Evolutionary conservation across 1,140 invertebrate genomes (phyloP).

Genomic region (Musca domestica): DNA sequence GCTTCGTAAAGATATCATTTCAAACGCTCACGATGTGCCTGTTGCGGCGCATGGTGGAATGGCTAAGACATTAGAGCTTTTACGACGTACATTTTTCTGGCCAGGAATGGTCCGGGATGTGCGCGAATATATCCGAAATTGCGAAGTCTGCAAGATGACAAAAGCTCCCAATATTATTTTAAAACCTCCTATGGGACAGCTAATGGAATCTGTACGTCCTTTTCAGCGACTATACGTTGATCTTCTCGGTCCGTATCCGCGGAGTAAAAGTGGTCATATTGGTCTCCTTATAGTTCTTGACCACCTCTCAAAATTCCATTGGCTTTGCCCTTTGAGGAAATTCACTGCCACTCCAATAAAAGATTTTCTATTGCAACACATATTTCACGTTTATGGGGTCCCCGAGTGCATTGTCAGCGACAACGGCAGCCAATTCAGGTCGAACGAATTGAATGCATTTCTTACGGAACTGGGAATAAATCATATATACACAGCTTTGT

Average conservation of each 20-base stretch:
- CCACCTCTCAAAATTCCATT: slow-evolving; percentile 20
- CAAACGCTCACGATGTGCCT: neutral
- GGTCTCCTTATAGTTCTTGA: slow-evolving; percentile 21
- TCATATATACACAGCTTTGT: neutral
- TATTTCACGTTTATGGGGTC: too few species aligned
- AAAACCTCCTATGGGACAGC: slow-evolving; percentile 4
- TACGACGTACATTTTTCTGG: slow-evolving; percentile 13
- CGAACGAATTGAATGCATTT: neutral
- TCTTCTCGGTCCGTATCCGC: slow-evolving; percentile 23
- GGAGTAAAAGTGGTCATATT: slow-evolving; percentile 8
- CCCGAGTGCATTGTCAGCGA: slow-evolving; percentile 10
- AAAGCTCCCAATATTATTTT: slow-evolving; percentile 13
- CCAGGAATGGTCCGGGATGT: slow-evolving; percentile 15
- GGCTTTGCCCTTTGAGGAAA: slow-evolving; percentile 13
- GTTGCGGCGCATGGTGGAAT: slow-evolving; percentile 7
- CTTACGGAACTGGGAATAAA: neutral
- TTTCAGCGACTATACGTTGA: slow-evolving; percentile 13
- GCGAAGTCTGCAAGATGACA: neutral
- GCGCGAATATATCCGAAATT: slow-evolving; percentile 1
- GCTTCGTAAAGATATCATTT: neutral
- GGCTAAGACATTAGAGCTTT: slow-evolving; percentile 6
- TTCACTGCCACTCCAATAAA: neutral
- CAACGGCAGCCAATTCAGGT: neutral
- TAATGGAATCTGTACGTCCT: neutral
- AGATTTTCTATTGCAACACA: slow-evolving; percentile 1